Evolutionary conservation across 2,113 vertebrate species (phyloP).

Genomic region (Psettodes erumei): DNA sequence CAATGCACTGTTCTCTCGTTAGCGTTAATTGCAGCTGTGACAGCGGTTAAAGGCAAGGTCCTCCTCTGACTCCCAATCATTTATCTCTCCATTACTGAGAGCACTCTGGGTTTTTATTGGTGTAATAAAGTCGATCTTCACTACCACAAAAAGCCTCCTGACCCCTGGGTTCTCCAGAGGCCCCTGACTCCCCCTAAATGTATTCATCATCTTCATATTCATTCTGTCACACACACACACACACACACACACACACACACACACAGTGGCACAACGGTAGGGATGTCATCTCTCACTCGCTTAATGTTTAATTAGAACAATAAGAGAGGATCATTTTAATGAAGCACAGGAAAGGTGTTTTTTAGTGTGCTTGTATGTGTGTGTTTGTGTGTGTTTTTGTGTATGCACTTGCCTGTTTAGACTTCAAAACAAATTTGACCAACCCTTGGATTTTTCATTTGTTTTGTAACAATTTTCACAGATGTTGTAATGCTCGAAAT

Average conservation of each 20-base stretch:
- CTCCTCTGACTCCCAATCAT: conserved; percentile 79
- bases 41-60: conserved; percentile 81
- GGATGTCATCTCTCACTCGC: conserved; percentile 22
- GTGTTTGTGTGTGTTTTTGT: neutral
- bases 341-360: conserved; percentile 13
- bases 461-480: neutral
- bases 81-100: conserved; percentile 86
- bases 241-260: conserved; percentile 6
- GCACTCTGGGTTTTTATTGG: conserved; percentile 82
- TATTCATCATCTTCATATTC: conserved; percentile 63
- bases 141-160: conserved; percentile 79
- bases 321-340: conserved; percentile 21
- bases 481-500: conserved; percentile 9
- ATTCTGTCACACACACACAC: neutral
- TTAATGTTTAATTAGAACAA: conserved; percentile 43
- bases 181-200: conserved; percentile 39
- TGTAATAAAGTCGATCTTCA: conserved; percentile 84
- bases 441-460: neutral
- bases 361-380: neutral
- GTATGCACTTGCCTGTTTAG: conserved; percentile 8
- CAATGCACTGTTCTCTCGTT: conserved; percentile 68
- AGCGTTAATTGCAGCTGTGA: conserved; percentile 80
- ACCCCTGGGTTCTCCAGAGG: conserved; percentile 50
- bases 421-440: neutral
- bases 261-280: neutral